A percentile compares a stretch with the other conserved stretches of the same genome.
phyloP scores from a whole-genome alignment of 2,888 invertebrate genomes.

The Athalia cordata region DNA sequence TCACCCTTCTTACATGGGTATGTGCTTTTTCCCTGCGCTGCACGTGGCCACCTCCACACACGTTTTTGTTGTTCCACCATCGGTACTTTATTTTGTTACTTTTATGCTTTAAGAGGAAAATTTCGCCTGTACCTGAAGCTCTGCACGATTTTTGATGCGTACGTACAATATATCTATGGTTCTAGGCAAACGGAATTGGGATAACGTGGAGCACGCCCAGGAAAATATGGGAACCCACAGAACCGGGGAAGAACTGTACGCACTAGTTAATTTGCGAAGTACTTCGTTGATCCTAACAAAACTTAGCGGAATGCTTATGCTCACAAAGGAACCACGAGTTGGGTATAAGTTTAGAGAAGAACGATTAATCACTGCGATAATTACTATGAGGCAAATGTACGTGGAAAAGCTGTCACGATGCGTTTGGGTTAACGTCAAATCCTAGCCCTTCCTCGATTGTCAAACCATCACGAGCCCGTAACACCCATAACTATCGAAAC shows the following conservation, averaged over 20 bases:
- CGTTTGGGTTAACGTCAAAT: constrained; percentile 13
- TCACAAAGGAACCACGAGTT: constrained; percentile 32
- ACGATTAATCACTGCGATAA: constrained; percentile 38
- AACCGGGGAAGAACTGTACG: constrained; percentile 13
- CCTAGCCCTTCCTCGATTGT: not conserved
- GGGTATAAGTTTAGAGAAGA: constrained; percentile 39
- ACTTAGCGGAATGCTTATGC: constrained; percentile 34
- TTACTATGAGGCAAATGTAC: constrained; percentile 37
- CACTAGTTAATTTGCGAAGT: constrained; percentile 32
- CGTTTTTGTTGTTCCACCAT: too few species aligned
- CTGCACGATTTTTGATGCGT: too few species aligned
- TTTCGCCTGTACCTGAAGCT: too few species aligned
- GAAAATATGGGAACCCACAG: constrained; percentile 14
- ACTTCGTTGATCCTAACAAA: constrained; percentile 42
- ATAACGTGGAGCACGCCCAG: too few species aligned
- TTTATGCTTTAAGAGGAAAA: too few species aligned
- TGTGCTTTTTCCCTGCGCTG: too few species aligned
- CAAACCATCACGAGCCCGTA: not conserved
- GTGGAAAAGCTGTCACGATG: constrained; percentile 13
- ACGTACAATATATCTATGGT: too few species aligned
- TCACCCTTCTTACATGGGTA: too few species aligned
- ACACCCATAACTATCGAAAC: not conserved
- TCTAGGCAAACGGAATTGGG: too few species aligned
- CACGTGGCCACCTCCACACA: too few species aligned
- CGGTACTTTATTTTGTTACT: too few species aligned